Percentiles rank a stretch among this genome's conserved stretches.
Evolutionary conservation across 2,113 vertebrate species (phyloP).

Genomic region (Paedocypris sp.): DNA sequence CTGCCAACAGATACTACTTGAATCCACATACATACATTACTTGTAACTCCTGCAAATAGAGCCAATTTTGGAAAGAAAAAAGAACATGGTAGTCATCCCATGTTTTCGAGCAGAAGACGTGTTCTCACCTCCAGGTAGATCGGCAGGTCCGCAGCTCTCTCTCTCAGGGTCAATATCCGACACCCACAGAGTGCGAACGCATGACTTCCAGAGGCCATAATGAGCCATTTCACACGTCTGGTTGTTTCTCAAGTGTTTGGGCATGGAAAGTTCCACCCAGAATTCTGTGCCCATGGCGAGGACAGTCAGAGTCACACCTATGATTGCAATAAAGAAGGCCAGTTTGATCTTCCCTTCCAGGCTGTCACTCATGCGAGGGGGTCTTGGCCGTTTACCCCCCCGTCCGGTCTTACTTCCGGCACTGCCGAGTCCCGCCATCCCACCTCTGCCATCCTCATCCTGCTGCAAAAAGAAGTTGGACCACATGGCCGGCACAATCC

Average conservation of each 20-base stretch:
- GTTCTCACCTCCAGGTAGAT: constrained; percentile 73
- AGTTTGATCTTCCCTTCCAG: constrained; percentile 59
- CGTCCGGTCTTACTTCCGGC: constrained; percentile 41
- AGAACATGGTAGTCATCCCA: too few species aligned
- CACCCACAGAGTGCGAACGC: constrained; percentile 72
- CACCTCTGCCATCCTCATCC: constrained; percentile 59
- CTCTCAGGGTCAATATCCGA: constrained; percentile 67
- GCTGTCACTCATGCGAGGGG: constrained; percentile 53
- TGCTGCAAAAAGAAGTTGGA: constrained; percentile 76
- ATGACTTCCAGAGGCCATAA: constrained; percentile 81
- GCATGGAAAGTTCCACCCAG: constrained; percentile 77
- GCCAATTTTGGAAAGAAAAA: too few species aligned
- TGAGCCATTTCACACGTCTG: constrained; percentile 70
- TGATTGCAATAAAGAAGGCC: constrained; percentile 61
- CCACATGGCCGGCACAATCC: constrained; percentile 64
- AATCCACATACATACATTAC: too few species aligned
- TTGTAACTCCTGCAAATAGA: too few species aligned
- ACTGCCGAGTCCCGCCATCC: constrained; percentile 37
- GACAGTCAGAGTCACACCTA: constrained; percentile 71
- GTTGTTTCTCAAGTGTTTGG: constrained; percentile 66
- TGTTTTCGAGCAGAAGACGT: too few species aligned
- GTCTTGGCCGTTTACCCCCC: constrained; percentile 30
- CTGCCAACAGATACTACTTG: too few species aligned
- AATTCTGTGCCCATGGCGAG: constrained; percentile 81
- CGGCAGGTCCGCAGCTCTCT: constrained; percentile 73